Evolutionary conservation across 92 coral and sea anemone genomes (phyloP).

Genomic region (Epizoanthus illoricatus): DNA sequence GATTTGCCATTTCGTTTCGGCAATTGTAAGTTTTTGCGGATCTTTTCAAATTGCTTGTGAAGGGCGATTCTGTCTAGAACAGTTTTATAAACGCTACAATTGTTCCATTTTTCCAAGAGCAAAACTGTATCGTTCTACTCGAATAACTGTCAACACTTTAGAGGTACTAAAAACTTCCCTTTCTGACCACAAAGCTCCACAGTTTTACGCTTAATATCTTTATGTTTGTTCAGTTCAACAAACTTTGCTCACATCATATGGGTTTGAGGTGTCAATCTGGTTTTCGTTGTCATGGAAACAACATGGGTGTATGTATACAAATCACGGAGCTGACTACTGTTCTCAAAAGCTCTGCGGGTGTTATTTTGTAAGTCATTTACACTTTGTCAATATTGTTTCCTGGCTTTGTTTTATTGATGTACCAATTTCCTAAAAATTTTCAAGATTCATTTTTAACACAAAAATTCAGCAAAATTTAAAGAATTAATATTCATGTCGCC

Average conservation of each 20-base stretch:
- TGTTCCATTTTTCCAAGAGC: not conserved
- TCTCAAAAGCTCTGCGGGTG: conserved; percentile 10
- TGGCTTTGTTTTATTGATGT: not conserved
- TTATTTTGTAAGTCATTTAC: not conserved
- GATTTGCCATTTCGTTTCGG: too few relatives aligned
- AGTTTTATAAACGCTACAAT: not conserved
- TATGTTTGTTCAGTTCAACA: conserved; percentile 7
- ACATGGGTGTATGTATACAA: not conserved
- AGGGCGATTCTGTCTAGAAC: not conserved
- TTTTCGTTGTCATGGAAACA: conserved; percentile 15
- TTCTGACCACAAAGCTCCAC: not conserved
- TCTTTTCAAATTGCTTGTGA: not conserved
- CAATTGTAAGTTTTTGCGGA: too few relatives aligned
- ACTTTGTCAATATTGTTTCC: not conserved
- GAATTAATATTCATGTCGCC: too few relatives aligned
- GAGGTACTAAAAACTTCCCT: not conserved
- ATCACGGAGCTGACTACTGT: not conserved
- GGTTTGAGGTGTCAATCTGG: not conserved
- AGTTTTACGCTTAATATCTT: conserved; percentile 1
- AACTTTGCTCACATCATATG: not conserved
- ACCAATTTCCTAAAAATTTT: not conserved
- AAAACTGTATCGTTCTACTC: not conserved
- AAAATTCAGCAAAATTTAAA: not conserved
- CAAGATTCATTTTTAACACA: not conserved
- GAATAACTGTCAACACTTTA: too few relatives aligned